A percentile compares a stretch with the other conserved stretches of the same genome.
These are phyloP conservation scores for Antheraea mylitta DNA, from an alignment of 1,140 invertebrate species.

Conservation along the genomic window DNA sequence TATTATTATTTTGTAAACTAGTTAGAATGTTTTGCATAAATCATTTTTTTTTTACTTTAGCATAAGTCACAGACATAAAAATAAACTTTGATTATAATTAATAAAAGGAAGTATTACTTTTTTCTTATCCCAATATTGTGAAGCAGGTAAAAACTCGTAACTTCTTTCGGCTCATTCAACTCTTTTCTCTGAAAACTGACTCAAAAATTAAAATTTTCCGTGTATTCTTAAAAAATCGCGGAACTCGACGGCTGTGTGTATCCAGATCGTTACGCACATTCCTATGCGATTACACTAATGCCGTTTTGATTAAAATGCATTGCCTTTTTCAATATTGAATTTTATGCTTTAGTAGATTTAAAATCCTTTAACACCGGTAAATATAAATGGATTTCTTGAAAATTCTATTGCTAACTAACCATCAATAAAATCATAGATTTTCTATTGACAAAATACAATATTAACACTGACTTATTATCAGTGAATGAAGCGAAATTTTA, in stretches of 20 bases:
- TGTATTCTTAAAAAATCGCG: neutral
- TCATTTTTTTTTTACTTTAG: no score
- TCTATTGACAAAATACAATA: neutral
- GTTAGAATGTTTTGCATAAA: no score
- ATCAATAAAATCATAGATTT: neutral
- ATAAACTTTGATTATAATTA: no score
- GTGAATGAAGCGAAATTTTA: no score
- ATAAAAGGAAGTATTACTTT: no score
- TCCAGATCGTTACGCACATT: conserved; percentile 51
- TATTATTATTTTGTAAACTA: no score
- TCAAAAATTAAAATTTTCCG: neutral
- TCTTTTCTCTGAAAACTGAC: no score
- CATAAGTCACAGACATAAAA: no score
- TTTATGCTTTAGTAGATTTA: conserved; percentile 54
- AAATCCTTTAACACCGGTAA: conserved; percentile 42
- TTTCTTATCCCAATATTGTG: no score
- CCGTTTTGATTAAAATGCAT: conserved; percentile 74
- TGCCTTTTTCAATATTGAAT: conserved; percentile 71
- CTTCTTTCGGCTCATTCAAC: no score
- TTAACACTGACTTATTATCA: no score
- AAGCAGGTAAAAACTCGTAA: no score
- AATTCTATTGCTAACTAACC: neutral
- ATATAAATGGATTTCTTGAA: conserved; percentile 43
- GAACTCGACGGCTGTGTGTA: neutral
- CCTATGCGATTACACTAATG: conserved; percentile 71